These are phyloP conservation scores for Phalera bucephala DNA, from an alignment of 2,888 invertebrate species.

Conservation along the genomic window DNA sequence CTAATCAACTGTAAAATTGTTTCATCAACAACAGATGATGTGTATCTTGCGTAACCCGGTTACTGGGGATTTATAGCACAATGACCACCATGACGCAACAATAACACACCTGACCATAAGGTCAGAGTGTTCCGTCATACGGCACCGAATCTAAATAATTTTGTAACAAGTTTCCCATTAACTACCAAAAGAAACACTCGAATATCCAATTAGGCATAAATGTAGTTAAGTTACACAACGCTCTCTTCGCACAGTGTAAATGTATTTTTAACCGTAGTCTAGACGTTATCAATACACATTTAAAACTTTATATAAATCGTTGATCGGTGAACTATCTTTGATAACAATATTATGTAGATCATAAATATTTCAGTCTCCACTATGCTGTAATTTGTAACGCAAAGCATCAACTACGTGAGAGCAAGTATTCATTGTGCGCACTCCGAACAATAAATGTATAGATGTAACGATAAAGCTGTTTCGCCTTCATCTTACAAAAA, in stretches of 20 bases:
- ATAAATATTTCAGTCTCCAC: constrained; percentile 19
- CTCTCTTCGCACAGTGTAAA: no score
- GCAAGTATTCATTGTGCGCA: constrained; percentile 54
- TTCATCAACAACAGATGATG: no score
- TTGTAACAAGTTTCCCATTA: constrained; percentile 21
- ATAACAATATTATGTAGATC: not conserved
- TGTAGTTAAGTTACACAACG: no score
- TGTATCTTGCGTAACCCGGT: constrained; percentile 8
- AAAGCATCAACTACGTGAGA: constrained; percentile 59
- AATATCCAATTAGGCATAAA: constrained; percentile 3
- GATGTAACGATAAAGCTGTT: constrained; percentile 48
- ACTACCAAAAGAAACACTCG: constrained; percentile 1
- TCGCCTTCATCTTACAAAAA: constrained; percentile 26
- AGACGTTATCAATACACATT: no score
- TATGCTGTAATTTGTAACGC: constrained; percentile 27
- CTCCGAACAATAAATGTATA: constrained; percentile 60
- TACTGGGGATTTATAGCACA: constrained; percentile 5
- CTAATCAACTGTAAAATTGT: no score
- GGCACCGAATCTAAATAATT: constrained; percentile 16
- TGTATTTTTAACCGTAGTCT: no score
- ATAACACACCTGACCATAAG: constrained; percentile 9
- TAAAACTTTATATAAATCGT: no score
- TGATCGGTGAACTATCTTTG: not conserved
- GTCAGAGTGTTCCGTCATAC: constrained; percentile 16
- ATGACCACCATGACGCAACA: constrained; percentile 9